A percentile compares a stretch with the other conserved stretches of the same genome.
Evolutionary conservation across 2,113 vertebrate genomes (phyloP).

Genomic region (Ceuthmochares aereus): DNA sequence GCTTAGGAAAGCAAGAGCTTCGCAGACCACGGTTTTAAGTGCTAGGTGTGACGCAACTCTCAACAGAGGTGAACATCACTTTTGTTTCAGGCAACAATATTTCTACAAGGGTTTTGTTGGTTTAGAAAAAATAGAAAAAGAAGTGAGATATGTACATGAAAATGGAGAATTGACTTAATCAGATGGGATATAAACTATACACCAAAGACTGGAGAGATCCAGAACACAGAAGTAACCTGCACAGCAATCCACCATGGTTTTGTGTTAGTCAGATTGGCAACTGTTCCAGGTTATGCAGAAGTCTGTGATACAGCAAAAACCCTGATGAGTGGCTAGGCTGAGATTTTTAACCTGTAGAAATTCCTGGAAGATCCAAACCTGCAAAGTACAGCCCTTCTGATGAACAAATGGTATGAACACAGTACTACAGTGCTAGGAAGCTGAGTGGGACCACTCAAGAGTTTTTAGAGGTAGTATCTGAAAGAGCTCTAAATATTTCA

Average conservation of each 20-base stretch:
- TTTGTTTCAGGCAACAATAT: not conserved
- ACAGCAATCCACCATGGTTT: not conserved
- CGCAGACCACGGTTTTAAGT: fast-evolving
- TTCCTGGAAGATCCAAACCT: not conserved
- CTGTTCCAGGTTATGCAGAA: not conserved
- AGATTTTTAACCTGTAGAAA: not conserved
- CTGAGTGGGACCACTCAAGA: not conserved
- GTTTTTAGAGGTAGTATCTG: not conserved
- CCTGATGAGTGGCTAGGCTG: fast-evolving
- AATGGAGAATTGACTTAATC: not conserved
- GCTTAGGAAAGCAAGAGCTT: not conserved
- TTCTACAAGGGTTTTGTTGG: not conserved
- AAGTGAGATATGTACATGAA: not conserved
- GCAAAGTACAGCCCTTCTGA: not conserved
- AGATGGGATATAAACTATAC: not conserved
- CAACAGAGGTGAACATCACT: not conserved
- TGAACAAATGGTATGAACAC: not conserved
- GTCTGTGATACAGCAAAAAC: not conserved
- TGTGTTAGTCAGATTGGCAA: not conserved
- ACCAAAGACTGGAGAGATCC: fast-evolving
- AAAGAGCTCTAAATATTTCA: not conserved
- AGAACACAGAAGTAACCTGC: not conserved
- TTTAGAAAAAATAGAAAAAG: not conserved
- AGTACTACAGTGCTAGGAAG: not conserved
- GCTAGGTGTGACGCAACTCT: not conserved